A percentile compares a stretch with the other conserved stretches of the same genome.
These are phyloP conservation scores for Nasonia oneida DNA, from an alignment of 2,888 invertebrate genomes.

Conservation along the genomic window DNA sequence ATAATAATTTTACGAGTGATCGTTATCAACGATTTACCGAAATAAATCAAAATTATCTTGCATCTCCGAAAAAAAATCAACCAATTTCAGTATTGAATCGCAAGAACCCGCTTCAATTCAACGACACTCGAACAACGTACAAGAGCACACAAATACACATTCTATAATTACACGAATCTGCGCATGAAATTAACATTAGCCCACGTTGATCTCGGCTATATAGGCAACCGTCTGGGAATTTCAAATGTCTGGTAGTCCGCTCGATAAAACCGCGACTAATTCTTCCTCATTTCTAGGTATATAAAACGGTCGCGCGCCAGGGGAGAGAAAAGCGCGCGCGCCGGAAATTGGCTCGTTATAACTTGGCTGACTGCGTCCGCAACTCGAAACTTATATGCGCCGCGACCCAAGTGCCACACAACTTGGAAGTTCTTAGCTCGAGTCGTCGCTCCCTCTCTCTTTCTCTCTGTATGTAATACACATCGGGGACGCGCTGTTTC, in stretches of 20 bases:
- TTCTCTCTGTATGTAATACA: slow-evolving; percentile 35
- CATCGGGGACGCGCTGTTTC: slow-evolving; percentile 12
- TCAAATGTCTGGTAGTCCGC: not conserved
- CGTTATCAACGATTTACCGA: not conserved
- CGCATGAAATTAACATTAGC: not conserved
- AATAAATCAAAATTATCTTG: not conserved
- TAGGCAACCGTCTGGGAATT: not conserved
- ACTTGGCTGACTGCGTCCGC: slow-evolving; percentile 32
- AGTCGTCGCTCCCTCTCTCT: slow-evolving; percentile 50
- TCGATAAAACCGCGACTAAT: not conserved
- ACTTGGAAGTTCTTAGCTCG: slow-evolving; percentile 49
- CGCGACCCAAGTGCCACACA: slow-evolving; percentile 54
- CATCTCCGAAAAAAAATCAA: not conserved
- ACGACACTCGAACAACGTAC: not conserved
- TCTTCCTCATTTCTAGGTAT: not conserved
- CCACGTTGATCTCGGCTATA: not conserved
- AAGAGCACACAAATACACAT: not conserved
- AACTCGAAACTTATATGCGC: slow-evolving; percentile 55
- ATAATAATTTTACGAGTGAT: not conserved
- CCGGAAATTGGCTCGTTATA: slow-evolving; percentile 66
- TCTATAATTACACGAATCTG: not conserved
- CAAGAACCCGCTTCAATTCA: not conserved
- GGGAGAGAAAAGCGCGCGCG: not conserved
- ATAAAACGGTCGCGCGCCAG: slow-evolving; percentile 21
- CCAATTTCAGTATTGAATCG: not conserved